Evolutionary conservation across 1,140 invertebrate genomes (phyloP), one percentile per base, ranked within the genome.

Genomic region (Streblospio benedicti): DNA sequence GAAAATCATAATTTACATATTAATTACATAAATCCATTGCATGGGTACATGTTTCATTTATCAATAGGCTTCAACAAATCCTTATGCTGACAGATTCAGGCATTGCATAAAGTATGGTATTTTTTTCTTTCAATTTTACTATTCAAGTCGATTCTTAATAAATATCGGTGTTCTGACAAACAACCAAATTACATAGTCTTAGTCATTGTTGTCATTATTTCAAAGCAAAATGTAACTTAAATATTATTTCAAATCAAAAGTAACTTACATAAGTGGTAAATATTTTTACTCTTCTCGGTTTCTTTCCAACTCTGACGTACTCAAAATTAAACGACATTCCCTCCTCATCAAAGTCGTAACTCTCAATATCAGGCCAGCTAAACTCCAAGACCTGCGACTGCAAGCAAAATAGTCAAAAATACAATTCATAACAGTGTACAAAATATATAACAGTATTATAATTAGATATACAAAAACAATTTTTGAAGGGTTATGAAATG

Each of bases 301-400:
- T 86, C 66, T 90, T 87, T 65, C 91, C 89, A 59, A 84, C 83
- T 64, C 89, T 82, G 68, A 85, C 84, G 76, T 94, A 95, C 65
- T 90, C 86, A 77, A 95, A 86, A 69, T 86, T 87, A 77, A 93
- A 90, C 16, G 88, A 86, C 83, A 92, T 91, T 45, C 86, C 88
- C 70, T 91, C 90, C 72, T 94, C 90, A 76, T 95, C 91, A 16
- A 88, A 82, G 69, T 93, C 88, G 86, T 88, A 94, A 63, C 86
- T 83, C 31, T 85, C 83, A 44, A 95, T 85, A 58, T 82, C 83
- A 58, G 84, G 83, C 91, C 91, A 94, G 25, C 83, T 79, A 69
- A 95, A 86, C 68, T 91, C 88, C 47, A 93, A 87, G 38, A 90
- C 85, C 77, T 90, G 89, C 54, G 79, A 77, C 83, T 84, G 67